Base-by-base conservation (phyloP, 2,113 vertebrate species). In the Carlito syrichta region DNA sequence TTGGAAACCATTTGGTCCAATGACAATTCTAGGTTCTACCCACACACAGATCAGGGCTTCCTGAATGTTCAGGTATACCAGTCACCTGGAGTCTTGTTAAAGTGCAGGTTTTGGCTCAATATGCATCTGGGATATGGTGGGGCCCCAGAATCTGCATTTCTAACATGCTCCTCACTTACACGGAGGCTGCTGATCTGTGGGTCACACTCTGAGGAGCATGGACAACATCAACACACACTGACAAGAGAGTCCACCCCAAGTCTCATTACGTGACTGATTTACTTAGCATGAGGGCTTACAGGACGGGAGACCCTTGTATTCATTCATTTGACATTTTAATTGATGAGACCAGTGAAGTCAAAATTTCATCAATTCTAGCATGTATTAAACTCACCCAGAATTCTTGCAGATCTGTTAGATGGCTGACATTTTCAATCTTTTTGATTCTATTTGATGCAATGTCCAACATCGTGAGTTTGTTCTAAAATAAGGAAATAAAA, bases 391-490 rank as follows among this genome's bases (percentile, higher is more conserved):
- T 98, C 98, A 99, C 99, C 99, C 99, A 99, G 97, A 99, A 99
- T 89, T 99, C 99, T 98, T 99, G 99, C 96, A 99, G 99, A n/a
- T 99, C 99, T 96, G 99, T 99, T 96, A 99, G 98, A 97, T 99
- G 99, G 92, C 98, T 99, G 98, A 99, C 98, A 86, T 99, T 99
- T 98, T 99, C 99, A 38, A 99, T 99, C 98, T 99, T 99, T 98
- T 99, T 99, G 92, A 99, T 99, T 98, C 99, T 99, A 97, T 99
- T 99, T 89, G 99, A 98, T 71, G 99, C 99, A 43, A 99, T 99
- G 97, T 99, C 99, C 99, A 99, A 98, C 96, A 99, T 99, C 8
- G 99, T 99, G 94, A 99, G 99, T 97, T 99, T 99, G 98, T 99
- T 99, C 99, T 99, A 98, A 93, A 98, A 97, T 14, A 98, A 98